Percentiles rank a stretch among this genome's conserved stretches.
Conservation (phyloP, 2,797 vertebrate species). For the Hemibagrus guttatus region DNA sequence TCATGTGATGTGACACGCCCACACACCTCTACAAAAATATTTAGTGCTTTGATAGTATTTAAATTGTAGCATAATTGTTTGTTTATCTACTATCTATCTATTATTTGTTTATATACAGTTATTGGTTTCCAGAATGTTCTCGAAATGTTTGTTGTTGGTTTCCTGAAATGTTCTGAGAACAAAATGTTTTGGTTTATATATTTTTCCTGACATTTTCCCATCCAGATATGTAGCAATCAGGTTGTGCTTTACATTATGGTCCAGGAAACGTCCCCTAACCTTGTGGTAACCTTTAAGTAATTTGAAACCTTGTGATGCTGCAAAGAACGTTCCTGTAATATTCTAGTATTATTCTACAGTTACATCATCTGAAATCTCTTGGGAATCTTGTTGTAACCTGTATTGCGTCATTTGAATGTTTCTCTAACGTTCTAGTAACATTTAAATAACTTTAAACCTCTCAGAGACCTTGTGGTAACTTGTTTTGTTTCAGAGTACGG, state of each 20-base stretch:
- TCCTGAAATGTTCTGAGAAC: background rate
- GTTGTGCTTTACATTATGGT: background rate
- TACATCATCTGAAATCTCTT: background rate
- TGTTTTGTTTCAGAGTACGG: too few species aligned
- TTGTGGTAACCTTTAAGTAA: background rate
- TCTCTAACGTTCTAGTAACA: background rate
- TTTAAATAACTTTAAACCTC: background rate
- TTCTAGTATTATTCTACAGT: too few species aligned
- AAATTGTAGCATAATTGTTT: background rate
- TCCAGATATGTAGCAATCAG: background rate
- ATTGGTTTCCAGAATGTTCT: background rate
- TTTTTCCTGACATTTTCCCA: background rate
- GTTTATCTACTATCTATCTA: too few species aligned
- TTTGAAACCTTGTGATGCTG: background rate
- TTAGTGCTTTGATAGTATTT: background rate
- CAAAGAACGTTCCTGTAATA: background rate
- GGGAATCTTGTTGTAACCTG: background rate
- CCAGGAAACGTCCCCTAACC: background rate
- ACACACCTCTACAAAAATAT: background rate
- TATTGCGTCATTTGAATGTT: too few species aligned
- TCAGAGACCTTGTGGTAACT: background rate
- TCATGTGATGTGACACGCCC: background rate
- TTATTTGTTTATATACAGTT: too few species aligned
- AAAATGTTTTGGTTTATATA: background rate
- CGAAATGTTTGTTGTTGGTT: background rate